Evolutionary conservation across 1,140 invertebrate genomes (phyloP), one percentile per base, ranked within the genome.

Genomic region (Eufriesea mexicana): DNA sequence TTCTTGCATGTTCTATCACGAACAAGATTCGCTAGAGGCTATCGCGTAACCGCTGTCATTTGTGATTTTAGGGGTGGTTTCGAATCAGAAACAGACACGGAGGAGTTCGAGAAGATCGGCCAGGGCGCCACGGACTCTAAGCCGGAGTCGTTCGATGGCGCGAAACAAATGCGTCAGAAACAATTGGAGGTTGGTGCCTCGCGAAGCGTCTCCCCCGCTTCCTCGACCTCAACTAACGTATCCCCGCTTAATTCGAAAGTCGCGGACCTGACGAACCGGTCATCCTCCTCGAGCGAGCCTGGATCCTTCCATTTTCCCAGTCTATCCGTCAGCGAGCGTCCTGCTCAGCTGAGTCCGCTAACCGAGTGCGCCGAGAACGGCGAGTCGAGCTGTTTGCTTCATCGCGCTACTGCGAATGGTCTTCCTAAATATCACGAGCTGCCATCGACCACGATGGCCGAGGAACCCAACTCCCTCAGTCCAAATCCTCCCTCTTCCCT

Each of bases 51-150:
- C 55, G 23, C 2, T 5, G 0, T 0, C 20, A 45, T 0, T 6
- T 5, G 12, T 86, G 76, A 73, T 84, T 93, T 81, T 89, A 95
- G 89, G 91, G 96, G 96, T 89, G 96, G 95, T 68, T 96, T 96
- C 86, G 97, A 97, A 90, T 97, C 97, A 9, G 97, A 97, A 94
- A 97, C 96, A 0, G 97, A 98, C 88, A 97, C 96, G 0, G 97
- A 97, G 91, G 97, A 97, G 85, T 98, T 98, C 93, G 97, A 98
- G 91, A 97, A 97, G 91, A 95, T 98, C 28, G 95, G 95, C 25
- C 96, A 96, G 89, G 96, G 95, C 83, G 94, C 94, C 0, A 93
- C 94, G 25, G 95, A 96, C 57, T 92, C 94, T 28, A 94, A 95
- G 79, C 86, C 91, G 16, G 89, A 81, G 10, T 91, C 89, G 1